A percentile compares a stretch with the other conserved stretches of the same genome.
phyloP scores from a whole-genome alignment of 2,113 vertebrate genomes.

The Otus sunia region DNA sequence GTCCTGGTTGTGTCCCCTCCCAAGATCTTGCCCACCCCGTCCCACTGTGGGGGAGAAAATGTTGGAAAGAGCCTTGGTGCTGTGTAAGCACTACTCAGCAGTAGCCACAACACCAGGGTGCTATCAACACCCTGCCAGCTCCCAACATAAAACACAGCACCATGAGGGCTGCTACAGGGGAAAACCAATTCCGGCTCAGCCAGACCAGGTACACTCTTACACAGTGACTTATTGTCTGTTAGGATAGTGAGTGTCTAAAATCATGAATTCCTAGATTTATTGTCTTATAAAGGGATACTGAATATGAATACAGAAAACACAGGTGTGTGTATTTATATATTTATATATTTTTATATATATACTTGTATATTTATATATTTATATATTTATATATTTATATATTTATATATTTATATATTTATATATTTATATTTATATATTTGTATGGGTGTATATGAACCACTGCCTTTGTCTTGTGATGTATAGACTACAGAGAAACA shows the following conservation, averaged over 20 bases:
- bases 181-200: no score
- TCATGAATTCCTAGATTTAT: background rate
- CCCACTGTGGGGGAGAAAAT: no score
- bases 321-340: fast-evolving
- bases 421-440: background rate
- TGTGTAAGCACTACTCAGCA: no score
- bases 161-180: no score
- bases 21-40: no score
- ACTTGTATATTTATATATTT: background rate
- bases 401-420: background rate
- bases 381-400: no score
- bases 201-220: no score
- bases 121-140: no score
- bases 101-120: no score
- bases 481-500: background rate
- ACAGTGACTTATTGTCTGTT: background rate
- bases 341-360: background rate
- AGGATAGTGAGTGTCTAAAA: background rate
- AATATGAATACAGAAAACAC: background rate
- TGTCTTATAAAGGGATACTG: background rate
- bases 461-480: background rate
- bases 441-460: background rate
- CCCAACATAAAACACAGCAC: no score
- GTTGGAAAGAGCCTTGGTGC: no score
- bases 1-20: no score